These are phyloP conservation scores for Saxicola maurus DNA, from an alignment of 2,797 vertebrate genomes.

Conservation along the genomic window DNA sequence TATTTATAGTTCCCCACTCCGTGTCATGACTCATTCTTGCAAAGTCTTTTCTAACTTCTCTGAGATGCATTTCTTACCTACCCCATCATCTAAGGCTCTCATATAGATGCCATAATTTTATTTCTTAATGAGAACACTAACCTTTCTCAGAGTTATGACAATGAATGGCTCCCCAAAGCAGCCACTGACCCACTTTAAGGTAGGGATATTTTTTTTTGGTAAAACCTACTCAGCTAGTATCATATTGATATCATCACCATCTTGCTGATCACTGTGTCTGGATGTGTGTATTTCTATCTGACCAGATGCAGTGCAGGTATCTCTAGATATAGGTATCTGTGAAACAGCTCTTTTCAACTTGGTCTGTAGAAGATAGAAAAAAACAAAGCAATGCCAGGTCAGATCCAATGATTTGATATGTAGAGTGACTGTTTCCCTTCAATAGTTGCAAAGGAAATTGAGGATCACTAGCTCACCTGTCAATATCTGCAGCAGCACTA, in stretches of 20 bases:
- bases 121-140: not conserved
- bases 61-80: not conserved
- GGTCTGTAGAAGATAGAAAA: not conserved
- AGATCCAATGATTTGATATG: fast-evolving
- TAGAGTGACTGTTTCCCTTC: not conserved
- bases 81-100: not conserved
- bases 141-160: not conserved
- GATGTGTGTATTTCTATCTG: not conserved
- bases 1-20: not conserved
- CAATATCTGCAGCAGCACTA: not conserved
- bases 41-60: not conserved
- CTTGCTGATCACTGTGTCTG: not conserved
- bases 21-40: not conserved
- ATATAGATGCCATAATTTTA: not conserved
- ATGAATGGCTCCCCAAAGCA: not conserved
- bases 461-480: not conserved
- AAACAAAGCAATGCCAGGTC: not conserved
- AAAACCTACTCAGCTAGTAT: not conserved
- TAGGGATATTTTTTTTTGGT: not conserved
- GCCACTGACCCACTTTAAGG: not conserved
- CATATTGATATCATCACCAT: not conserved
- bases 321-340: not conserved
- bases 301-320: not conserved
- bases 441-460: not conserved
- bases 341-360: not conserved